A percentile compares a stretch with the other conserved stretches of the same genome.
Conservation (phyloP, 2,888 invertebrate genomes). For the Punctoribates punctum region DNA sequence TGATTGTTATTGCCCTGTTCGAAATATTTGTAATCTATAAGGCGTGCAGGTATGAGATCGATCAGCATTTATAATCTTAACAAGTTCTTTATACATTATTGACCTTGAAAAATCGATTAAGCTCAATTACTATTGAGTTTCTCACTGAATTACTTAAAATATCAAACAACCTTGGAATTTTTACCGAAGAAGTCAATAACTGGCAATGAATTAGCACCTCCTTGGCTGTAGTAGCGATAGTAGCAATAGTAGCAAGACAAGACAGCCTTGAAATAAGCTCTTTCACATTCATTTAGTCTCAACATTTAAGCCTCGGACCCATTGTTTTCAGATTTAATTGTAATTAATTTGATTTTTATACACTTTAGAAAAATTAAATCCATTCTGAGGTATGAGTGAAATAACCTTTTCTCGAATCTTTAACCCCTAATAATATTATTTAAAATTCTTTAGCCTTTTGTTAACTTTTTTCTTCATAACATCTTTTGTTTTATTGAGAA, state of each 20-base stretch:
- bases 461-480: neutral
- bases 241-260: too few relatives aligned
- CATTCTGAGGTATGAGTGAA: too few relatives aligned
- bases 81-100: neutral
- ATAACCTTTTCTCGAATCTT: too few relatives aligned
- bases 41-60: constrained; percentile 56
- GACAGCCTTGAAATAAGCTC: too few relatives aligned
- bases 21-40: constrained; percentile 81
- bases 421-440: too few relatives aligned
- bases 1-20: constrained; percentile 78
- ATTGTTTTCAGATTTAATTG: constrained; percentile 8
- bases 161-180: too few relatives aligned
- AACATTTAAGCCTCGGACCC: neutral
- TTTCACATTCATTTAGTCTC: neutral
- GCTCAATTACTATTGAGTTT: too few relatives aligned
- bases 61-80: neutral
- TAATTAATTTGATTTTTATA: neutral
- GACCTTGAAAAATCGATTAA: neutral
- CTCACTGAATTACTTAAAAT: too few relatives aligned
- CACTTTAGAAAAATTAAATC: neutral
- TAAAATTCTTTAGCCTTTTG: constrained; percentile 9
- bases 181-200: too few relatives aligned
- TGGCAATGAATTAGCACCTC: too few relatives aligned
- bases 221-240: too few relatives aligned
- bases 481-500: neutral